Evolutionary conservation across 2,797 vertebrate species (phyloP), one percentile per base, ranked within the genome.

Genomic region (Crocidura indochinensis): DNA sequence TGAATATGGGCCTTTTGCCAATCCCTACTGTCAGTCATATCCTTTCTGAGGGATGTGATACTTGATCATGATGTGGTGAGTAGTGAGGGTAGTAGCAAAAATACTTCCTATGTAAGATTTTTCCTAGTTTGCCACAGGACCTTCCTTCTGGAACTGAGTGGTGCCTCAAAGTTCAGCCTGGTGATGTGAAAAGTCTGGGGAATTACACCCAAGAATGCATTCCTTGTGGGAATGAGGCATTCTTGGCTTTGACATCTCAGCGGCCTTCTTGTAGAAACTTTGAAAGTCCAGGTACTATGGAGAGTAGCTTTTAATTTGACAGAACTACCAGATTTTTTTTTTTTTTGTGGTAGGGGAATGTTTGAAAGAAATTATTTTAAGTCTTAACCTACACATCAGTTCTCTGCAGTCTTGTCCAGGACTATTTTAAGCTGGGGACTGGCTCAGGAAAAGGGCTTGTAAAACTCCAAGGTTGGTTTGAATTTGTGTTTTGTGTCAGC

Each of bases 341-440:
- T 4, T n/a, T 7, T 14, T 11, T 2, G 64, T n/a, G n/a, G 38
- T 20, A 15, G 69, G 31, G 20, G 65, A 20, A 2, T 29, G 29
- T 94, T 94, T 96, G 91, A 94, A 96, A 96, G 84, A 94, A 96
- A 95, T 95, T 87, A 60, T 95, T 96, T 96, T 82, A 93, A 95
- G 82, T 46, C 72, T 86, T 93, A 96, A 95, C 83, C 80, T 88
- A 82, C 88, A 95, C 90, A 94, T 96, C 95, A 88, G 93, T 87
- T 96, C 88, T 88, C 95, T 78, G 85, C 47, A 46, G 92, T 69
- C 92, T 46, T 90, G 84, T 89, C 93, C 84, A 84, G 84, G 49
- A 88, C 95, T 95, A 88, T 96, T 96, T 95, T 95, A 94, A 94
- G 90, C 96, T 69, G 27, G 83, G 14, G 74, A 77, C 73, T 96